Base-by-base conservation (phyloP, 2,113 vertebrate genomes). In the Mobula birostris region DNA sequence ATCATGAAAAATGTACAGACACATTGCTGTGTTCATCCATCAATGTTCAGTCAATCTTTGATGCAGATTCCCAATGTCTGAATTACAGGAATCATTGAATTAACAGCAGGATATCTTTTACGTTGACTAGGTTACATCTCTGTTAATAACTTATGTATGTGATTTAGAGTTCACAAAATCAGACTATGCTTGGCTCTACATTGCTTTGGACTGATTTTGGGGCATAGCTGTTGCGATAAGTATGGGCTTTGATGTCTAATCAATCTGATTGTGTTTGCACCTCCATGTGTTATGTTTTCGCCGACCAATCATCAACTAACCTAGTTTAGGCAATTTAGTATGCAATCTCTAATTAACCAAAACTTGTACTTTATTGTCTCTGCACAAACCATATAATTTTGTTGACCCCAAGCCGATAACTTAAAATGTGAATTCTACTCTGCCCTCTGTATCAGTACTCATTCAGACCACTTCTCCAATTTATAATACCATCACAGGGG, bases 51-150 rank as follows among this genome's bases (percentile, higher is more conserved):
- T 63, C 85, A 90, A 66, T 90, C 85, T 66, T 90, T 90, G 85
- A 68, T 90, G 85, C 61, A 66, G 63, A 66, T 90, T 90, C 85
- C 85, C 85, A 68, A 68, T 66, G 85, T 61, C 32, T 90, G 61
- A 68, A 68, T 90, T 90, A 66, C 85, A 90, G 63, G n/a, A 90
- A 61, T 90, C 85, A 87, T 87, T 87, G 61, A 90, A 90, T 90
- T 90, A 90, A 66, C 61, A 90, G 85, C 85, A 90, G 61, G 85
- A 66, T 90, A 90, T 90, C 61, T 68, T 90, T 90, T 36, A 66
- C 32, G 85, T 68, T 17, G 61, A 90, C 85, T n/a, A 66, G 61
- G 85, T 66, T 90, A 90, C 58, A 68, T 68, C 61, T 90, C 27
- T 88, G 85, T 88, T 90, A 66, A 90, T 90, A 90, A 90, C 68